Evolutionary conservation across 2,888 invertebrate species (phyloP), one percentile per base, ranked within the genome.

Genomic region (Cristatella mucedo): DNA sequence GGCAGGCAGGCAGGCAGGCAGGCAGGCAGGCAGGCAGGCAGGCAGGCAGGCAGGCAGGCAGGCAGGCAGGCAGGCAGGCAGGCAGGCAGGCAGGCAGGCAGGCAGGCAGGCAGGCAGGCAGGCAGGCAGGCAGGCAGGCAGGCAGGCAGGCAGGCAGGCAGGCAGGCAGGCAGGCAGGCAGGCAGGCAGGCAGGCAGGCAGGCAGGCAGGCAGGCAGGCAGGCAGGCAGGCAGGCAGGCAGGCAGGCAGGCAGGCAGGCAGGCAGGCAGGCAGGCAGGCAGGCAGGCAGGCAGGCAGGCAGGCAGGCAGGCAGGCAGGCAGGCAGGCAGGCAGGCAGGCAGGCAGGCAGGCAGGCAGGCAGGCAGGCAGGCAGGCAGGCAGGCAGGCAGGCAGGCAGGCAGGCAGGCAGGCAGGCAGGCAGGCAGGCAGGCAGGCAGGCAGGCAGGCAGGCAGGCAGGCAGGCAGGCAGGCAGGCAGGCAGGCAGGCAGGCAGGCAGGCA

Each of bases 391-490:
- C 11, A 13, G 30, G 37, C 21, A 37, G 37, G 37, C 21, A 30
- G 37, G 37, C 11, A 34, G 34, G 34, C 7, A 34, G 34, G 34
- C 21, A 20, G 34, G 34, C 21, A 34, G 34, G 34, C 21, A 34
- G 34, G 34, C 21, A 20, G 34, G 34, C 7, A 34, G 34, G 34
- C 34, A 34, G 34, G 34, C 34, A 16, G 34, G 34, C 21, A 16
- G 34, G 34, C 16, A 16, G 34, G 34, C 34, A 16, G 38, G 38
- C 11, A 32, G 30, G 34, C 21, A 34, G 34, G 38, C 38, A 32
- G 31, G 30, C 15, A 29, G 30, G 30, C 29, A 38, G 38, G 30
- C 4, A 11, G 38, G 38, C 4, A 32, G 33, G 29, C 30, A 32
- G 31, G 38, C 3, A 2, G 38, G 4, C 2, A 4, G 5, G 5